Percentiles rank a stretch among this genome's conserved stretches.
These are phyloP conservation scores for Calliopsis andreniformis DNA, from an alignment of 1,140 invertebrate genomes.

Conservation along the genomic window DNA sequence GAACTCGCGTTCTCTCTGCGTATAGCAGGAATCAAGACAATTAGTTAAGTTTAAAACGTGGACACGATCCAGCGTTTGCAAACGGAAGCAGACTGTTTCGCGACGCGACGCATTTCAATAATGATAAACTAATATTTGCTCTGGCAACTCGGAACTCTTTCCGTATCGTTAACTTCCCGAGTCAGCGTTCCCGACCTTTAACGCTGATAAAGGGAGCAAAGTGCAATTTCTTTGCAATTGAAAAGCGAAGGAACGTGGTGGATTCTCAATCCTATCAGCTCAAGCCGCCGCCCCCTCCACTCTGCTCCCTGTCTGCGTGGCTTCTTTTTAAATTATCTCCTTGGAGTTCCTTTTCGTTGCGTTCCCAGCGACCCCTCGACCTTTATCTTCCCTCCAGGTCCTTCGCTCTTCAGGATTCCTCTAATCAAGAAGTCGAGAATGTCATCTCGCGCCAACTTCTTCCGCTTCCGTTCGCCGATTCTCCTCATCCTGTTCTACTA, in stretches of 20 bases:
- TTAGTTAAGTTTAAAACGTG: too few relatives aligned
- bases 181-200: constrained; percentile 32
- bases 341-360: constrained; percentile 3
- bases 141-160: constrained; percentile 2
- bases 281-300: background rate
- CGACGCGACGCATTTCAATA: background rate
- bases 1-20: too few relatives aligned
- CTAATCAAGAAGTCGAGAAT: background rate
- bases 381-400: background rate
- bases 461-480: too few relatives aligned
- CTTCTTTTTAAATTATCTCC: constrained; percentile 25
- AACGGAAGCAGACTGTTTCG: background rate
- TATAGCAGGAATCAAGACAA: too few relatives aligned
- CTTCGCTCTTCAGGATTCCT: background rate
- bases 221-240: constrained; percentile 4
- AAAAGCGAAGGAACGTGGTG: background rate
- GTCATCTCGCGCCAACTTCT: too few relatives aligned
- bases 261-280: constrained; percentile 22
- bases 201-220: constrained; percentile 15
- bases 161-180: constrained; percentile 24
- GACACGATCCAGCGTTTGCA: background rate
- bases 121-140: constrained; percentile 29
- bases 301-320: too few relatives aligned
- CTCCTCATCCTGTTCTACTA: background rate
- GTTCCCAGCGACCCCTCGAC: background rate